A percentile compares a stretch with the other conserved stretches of the same genome.
These are phyloP conservation scores for Ferrisia virgata DNA, from an alignment of 2,888 invertebrate genomes.

Conservation along the genomic window DNA sequence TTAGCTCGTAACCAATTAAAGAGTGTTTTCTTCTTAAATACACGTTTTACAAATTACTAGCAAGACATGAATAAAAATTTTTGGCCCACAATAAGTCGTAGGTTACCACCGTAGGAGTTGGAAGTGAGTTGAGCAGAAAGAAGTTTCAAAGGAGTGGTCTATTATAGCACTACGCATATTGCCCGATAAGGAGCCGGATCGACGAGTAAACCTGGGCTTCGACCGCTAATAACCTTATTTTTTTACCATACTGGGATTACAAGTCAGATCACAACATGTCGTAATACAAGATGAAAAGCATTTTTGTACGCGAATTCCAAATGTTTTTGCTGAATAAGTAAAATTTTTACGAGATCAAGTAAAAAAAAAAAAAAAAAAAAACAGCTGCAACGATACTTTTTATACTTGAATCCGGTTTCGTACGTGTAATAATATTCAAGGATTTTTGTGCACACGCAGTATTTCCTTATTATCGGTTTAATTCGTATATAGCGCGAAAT, in stretches of 20 bases:
- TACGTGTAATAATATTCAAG: constrained; percentile 23
- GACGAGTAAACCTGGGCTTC: constrained; percentile 42
- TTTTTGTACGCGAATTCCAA: neutral
- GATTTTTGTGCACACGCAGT: neutral
- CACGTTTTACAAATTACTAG: neutral
- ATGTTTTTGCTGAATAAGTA: neutral
- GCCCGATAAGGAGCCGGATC: constrained; percentile 44
- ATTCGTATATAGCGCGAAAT: neutral
- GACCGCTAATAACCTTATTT: constrained; percentile 46
- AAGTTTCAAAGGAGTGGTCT: constrained; percentile 33
- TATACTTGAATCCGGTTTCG: neutral
- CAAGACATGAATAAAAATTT: neutral
- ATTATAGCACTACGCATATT: constrained; percentile 33
- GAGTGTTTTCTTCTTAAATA: neutral
- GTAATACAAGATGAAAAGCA: constrained; percentile 22
- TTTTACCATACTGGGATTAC: constrained; percentile 40
- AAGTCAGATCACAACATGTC: constrained; percentile 34
- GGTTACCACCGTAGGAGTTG: constrained; percentile 44
- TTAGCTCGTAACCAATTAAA: neutral
- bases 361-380: neutral
- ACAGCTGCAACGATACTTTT: neutral
- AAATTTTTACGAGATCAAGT: neutral
- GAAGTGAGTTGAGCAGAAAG: neutral
- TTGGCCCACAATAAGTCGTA: constrained; percentile 41
- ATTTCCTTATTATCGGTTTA: constrained; percentile 30